A percentile compares a stretch with the other conserved stretches of the same genome.
phyloP scores from a whole-genome alignment of 2,797 vertebrate genomes.

The Syncerus caffer region DNA sequence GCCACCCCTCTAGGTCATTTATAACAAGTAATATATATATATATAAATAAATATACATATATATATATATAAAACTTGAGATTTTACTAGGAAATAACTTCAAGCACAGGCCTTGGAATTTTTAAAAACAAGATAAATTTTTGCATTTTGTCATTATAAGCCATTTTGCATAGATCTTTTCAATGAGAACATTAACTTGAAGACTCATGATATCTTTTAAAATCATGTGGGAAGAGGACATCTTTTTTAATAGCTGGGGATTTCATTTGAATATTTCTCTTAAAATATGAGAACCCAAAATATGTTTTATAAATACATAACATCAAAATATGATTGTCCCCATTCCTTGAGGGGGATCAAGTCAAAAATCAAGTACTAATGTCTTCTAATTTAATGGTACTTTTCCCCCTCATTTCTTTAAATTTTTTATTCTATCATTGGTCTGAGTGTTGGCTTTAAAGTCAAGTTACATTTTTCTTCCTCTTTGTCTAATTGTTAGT shows the following conservation, averaged over 20 bases:
- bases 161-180: background rate
- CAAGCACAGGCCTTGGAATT: background rate
- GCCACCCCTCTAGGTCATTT: background rate
- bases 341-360: background rate
- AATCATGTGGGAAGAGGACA: background rate
- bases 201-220: background rate
- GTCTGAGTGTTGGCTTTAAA: background rate
- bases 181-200: background rate
- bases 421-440: background rate
- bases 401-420: background rate
- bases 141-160: background rate
- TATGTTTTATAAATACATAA: background rate
- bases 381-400: background rate
- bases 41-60: background rate
- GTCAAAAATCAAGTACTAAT: background rate
- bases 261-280: background rate
- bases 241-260: background rate
- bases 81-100: slow-evolving; percentile 13
- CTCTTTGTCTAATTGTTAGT: background rate
- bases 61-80: background rate
- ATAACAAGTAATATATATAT: background rate
- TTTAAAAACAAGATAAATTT: background rate
- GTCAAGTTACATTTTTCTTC: background rate
- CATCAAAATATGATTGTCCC: background rate
- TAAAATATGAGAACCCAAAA: background rate